Percentiles rank a stretch among this genome's conserved stretches.
Conservation (phyloP, 2,113 vertebrate genomes). For the Oreamnos americanus region DNA sequence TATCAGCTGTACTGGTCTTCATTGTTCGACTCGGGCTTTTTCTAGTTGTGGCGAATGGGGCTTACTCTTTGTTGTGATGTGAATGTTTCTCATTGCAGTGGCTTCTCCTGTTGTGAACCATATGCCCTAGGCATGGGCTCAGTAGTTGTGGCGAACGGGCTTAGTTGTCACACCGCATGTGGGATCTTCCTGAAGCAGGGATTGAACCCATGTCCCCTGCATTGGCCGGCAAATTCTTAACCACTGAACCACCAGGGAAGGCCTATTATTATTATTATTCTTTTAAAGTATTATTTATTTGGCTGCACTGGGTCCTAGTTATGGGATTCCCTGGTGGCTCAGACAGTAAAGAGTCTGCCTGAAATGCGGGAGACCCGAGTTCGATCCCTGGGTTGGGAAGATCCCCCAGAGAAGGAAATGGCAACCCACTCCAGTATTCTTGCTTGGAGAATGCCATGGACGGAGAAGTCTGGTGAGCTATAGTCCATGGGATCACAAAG, state of each 20-base stretch:
- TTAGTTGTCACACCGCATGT: not conserved
- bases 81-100: not conserved
- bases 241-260: not conserved
- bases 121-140: not conserved
- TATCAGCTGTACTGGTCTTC: not conserved
- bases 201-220: not conserved
- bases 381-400: not conserved
- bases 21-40: not conserved
- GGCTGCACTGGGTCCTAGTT: not conserved
- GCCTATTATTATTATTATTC: not conserved
- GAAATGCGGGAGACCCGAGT: fast-evolving
- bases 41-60: not conserved
- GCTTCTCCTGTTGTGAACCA: not conserved
- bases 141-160: not conserved
- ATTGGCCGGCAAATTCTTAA: not conserved
- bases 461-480: not conserved
- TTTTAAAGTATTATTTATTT: not conserved
- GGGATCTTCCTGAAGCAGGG: not conserved
- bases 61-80: not conserved
- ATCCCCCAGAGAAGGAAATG: not conserved
- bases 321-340: not conserved
- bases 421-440: not conserved
- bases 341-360: not conserved
- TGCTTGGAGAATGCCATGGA: not conserved
- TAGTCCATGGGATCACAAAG: not conserved